These are phyloP conservation scores for Vulpes lagopus DNA, from an alignment of 2,113 vertebrate genomes.

Conservation along the genomic window DNA sequence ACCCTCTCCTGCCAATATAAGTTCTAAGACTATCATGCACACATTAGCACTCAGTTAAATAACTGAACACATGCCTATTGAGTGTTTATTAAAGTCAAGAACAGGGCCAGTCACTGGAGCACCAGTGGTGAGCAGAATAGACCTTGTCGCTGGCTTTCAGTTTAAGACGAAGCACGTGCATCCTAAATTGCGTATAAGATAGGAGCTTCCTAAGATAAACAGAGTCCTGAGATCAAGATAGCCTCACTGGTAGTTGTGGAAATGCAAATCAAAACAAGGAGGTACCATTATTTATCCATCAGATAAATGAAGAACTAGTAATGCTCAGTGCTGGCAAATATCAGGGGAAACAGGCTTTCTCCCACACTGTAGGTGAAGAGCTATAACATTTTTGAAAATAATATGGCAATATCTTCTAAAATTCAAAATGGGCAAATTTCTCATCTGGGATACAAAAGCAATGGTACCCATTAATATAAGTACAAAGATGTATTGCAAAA, in stretches of 20 bases:
- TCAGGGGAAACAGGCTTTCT: not conserved
- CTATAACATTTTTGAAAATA: not conserved
- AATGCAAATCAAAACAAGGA: not conserved
- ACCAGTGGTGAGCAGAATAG: not conserved
- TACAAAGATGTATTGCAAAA: not conserved
- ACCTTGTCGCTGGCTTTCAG: not conserved
- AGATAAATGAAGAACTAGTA: not conserved
- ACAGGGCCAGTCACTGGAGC: not conserved
- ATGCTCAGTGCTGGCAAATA: not conserved
- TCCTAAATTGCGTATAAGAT: not conserved
- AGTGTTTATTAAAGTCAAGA: not conserved
- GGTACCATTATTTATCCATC: not conserved
- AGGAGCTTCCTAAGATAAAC: not conserved
- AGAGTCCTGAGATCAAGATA: not conserved
- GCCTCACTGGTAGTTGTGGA: not conserved
- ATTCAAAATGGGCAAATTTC: not conserved
- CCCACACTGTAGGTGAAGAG: not conserved
- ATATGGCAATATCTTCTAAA: not conserved
- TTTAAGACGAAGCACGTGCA: not conserved
- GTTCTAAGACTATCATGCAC: not conserved
- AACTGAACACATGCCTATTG: not conserved
- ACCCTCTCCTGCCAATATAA: not conserved
- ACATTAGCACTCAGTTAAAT: not conserved
- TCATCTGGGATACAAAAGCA: not conserved
- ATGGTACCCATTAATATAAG: not conserved